Evolutionary conservation across 2,888 invertebrate species (phyloP).

Genomic region (Caradrina clavipalpis): DNA sequence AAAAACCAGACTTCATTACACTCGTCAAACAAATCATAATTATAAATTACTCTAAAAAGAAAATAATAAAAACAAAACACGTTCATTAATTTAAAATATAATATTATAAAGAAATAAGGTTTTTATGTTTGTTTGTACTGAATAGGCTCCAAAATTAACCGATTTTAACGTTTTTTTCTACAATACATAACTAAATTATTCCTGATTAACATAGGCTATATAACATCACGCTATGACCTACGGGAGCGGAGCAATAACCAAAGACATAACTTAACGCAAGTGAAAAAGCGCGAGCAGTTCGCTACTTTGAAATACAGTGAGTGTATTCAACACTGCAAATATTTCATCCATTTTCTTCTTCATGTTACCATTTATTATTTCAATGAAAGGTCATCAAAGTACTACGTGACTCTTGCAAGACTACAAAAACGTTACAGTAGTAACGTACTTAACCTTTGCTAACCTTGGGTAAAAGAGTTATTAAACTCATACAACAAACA

Average conservation of each 20-base stretch:
- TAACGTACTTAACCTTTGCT: slow-evolving; percentile 5
- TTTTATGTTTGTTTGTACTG: too few relatives aligned
- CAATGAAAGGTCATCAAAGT: slow-evolving; percentile 27
- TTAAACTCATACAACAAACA: neutral
- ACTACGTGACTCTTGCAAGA: slow-evolving; percentile 30
- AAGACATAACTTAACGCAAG: too few relatives aligned
- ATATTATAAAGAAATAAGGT: too few relatives aligned
- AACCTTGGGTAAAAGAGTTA: neutral
- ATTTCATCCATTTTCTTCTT: slow-evolving; percentile 31
- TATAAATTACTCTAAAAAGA: neutral
- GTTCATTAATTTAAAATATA: neutral
- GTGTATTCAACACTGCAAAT: slow-evolving; percentile 17
- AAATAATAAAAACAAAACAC: slow-evolving; percentile 30
- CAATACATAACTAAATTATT: too few relatives aligned
- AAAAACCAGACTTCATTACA: neutral
- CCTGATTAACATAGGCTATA: too few relatives aligned
- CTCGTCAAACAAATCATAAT: neutral
- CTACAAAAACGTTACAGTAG: neutral
- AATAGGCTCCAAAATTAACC: too few relatives aligned
- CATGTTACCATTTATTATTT: slow-evolving; percentile 16
- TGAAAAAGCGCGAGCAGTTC: slow-evolving; percentile 1
- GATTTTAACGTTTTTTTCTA: too few relatives aligned
- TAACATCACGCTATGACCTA: too few relatives aligned
- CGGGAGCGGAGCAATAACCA: too few relatives aligned
- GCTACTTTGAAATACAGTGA: slow-evolving; percentile 9